Conservation (phyloP, 2,113 vertebrate species). For the Alethe castanea region DNA sequence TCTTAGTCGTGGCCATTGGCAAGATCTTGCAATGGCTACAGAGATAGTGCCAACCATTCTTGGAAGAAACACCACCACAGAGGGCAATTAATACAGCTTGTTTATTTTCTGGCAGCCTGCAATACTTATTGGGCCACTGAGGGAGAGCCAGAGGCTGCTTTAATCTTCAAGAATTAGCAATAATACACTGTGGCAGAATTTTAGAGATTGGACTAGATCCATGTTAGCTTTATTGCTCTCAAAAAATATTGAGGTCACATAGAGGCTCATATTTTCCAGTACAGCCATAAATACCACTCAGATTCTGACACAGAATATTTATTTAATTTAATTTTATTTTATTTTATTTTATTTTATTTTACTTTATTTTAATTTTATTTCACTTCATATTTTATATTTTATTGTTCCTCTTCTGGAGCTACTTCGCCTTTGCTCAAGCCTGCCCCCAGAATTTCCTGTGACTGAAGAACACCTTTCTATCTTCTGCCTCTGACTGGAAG, state of each 20-base stretch:
- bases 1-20: background rate
- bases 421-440: background rate
- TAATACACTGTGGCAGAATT: constrained; percentile 6
- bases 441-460: background rate
- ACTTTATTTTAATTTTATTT: background rate
- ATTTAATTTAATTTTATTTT: background rate
- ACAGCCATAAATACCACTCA: background rate
- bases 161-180: constrained; percentile 28
- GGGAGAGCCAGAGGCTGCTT: background rate
- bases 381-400: background rate
- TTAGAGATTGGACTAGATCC: background rate
- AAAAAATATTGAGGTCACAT: background rate
- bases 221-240: background rate
- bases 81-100: constrained; percentile 39
- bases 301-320: background rate
- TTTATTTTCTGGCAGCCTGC: background rate
- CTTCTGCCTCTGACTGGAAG: background rate
- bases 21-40: background rate
- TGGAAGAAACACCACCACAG: constrained; percentile 23
- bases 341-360: background rate
- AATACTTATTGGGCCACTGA: background rate
- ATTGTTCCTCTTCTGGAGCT: background rate
- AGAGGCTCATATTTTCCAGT: background rate
- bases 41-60: background rate
- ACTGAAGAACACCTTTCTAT: background rate